These are phyloP conservation scores for Metaphire vulgaris DNA, from an alignment of 1,140 invertebrate species.

Conservation along the genomic window DNA sequence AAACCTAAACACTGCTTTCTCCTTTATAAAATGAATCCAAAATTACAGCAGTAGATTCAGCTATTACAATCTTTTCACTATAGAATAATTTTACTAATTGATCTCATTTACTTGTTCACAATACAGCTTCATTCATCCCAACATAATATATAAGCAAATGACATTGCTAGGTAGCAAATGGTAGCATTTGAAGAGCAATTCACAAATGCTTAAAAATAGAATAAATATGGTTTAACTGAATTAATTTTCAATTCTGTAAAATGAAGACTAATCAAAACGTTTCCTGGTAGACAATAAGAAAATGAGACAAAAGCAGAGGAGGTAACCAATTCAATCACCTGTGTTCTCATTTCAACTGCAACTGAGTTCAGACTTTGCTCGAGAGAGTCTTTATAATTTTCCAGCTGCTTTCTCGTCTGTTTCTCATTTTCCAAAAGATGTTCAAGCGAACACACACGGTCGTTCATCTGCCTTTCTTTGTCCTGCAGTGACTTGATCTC, in stretches of 20 bases:
- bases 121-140: no score
- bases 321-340: conserved; percentile 54
- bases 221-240: background rate
- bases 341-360: conserved; percentile 68
- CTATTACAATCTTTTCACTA: background rate
- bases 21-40: background rate
- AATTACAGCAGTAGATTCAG: background rate
- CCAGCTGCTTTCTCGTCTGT: conserved; percentile 50
- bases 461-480: conserved; percentile 40
- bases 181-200: background rate
- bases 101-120: no score
- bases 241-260: background rate
- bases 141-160: background rate
- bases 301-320: background rate
- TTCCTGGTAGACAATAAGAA: no score
- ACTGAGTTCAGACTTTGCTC: conserved; percentile 77
- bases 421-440: conserved; percentile 50
- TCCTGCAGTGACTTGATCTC: conserved; percentile 55
- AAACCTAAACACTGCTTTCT: background rate
- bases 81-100: no score
- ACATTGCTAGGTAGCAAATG: background rate
- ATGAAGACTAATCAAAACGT: background rate
- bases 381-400: conserved; percentile 63
- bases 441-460: conserved; percentile 43
- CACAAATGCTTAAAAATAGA: background rate